Evolutionary conservation across 2,888 invertebrate genomes (phyloP), one percentile per base, ranked within the genome.

Genomic region (Nomada flava): DNA sequence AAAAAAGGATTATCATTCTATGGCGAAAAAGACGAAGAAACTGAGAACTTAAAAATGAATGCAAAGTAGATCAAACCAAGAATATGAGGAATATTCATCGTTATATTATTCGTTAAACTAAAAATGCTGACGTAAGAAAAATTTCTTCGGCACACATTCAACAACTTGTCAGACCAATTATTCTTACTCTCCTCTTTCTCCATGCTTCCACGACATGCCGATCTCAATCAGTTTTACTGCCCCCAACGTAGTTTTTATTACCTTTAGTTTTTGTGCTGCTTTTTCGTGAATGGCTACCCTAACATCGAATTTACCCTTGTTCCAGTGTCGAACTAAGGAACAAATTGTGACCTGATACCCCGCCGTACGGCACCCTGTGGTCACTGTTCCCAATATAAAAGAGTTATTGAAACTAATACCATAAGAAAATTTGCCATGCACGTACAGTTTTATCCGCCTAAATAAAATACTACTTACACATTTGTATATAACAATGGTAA

Each of bases 211-310:
- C 26, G 20, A 26, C n/a, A 13, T 23, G 9, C 55, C 44, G 13
- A 57, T 68, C 53, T 68, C 68, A 10, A 57, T 44, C 26, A 44
- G 42, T 44, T 68, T 57, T 29, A 69, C 47, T 29, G 59, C 29
- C 50, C 18, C 42, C 15, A 29, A 11, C 23, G 15, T 9, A 55
- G 13, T 47, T 59, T 69, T 59, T 47, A 69, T 47, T 59, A 44
- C 44, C 69, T 57, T 44, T 57, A 44, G 29, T 52, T 65, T 65
- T 65, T 69, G 44, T 29, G 20, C n/a, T 59, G n/a, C 26, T 59
- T 9, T 47, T 44, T 18, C 26, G 57, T 59, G 23, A 69, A 29
- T n/a, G 44, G 29, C n/a, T 0, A 18, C 26, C n/a, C 42, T 26
- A 18, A 59, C 69, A 42, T 63, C 36, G 23, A 42, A 55, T 64